A percentile compares a stretch with the other conserved stretches of the same genome.
Evolutionary conservation across 1,140 invertebrate genomes (phyloP).

Genomic region (Scaptodrosophila lebanonensis): DNA sequence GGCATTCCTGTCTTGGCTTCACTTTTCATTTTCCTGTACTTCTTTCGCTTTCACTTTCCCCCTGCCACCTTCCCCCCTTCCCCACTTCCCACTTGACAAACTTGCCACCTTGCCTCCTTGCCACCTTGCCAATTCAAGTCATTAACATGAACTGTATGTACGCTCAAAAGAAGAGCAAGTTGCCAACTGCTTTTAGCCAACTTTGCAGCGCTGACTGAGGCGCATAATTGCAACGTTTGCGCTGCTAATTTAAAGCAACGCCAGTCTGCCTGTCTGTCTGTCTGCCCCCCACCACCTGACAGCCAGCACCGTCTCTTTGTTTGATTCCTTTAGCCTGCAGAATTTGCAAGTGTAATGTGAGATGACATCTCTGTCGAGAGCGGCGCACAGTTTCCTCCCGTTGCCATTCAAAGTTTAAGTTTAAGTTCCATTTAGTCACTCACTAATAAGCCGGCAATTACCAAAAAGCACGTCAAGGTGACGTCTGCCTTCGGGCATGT

Average conservation of each 20-base stretch:
- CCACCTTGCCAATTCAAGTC: conserved; percentile 56
- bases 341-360: conserved; percentile 22
- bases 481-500: not conserved
- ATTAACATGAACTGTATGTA: too few relatives aligned
- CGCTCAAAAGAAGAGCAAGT: conserved; percentile 35
- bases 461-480: conserved; percentile 15
- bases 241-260: conserved; percentile 59
- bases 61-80: too few relatives aligned
- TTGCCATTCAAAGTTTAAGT: conserved; percentile 10
- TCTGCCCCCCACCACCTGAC: not conserved
- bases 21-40: conserved; percentile 13
- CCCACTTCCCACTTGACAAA: too few relatives aligned
- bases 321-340: conserved; percentile 56
- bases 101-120: too few relatives aligned
- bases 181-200: conserved; percentile 61
- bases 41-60: conserved; percentile 37
- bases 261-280: too few relatives aligned
- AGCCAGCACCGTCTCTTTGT: conserved; percentile 43
- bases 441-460: conserved; percentile 67
- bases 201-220: conserved; percentile 22
- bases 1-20: conserved; percentile 38
- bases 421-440: conserved; percentile 11
- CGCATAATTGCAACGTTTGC: conserved; percentile 66
- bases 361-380: conserved; percentile 24
- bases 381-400: conserved; percentile 20